Evolutionary conservation across 2,888 invertebrate species (phyloP).

Genomic region (Azorinus chamasolen): DNA sequence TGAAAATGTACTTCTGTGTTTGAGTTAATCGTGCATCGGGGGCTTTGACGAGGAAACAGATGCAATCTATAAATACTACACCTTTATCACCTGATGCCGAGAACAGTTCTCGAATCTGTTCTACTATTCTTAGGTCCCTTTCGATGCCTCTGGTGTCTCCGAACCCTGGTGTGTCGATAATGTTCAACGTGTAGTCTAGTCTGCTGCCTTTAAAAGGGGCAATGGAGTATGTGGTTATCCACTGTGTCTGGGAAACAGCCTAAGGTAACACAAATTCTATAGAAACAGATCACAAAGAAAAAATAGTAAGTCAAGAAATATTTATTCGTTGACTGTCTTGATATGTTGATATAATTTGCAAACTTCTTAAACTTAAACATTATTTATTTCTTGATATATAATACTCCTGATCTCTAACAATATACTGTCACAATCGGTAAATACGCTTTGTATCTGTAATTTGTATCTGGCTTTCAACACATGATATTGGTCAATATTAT

Average conservation of each 20-base stretch:
- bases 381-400: too few relatives aligned
- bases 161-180: constrained; percentile 66
- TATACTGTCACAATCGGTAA: too few relatives aligned
- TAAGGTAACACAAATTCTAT: too few relatives aligned
- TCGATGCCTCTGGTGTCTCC: constrained; percentile 60
- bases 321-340: too few relatives aligned
- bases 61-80: constrained; percentile 44
- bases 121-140: constrained; percentile 51
- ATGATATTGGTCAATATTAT: too few relatives aligned
- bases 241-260: constrained; percentile 60
- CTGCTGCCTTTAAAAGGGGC: constrained; percentile 21
- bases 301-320: too few relatives aligned
- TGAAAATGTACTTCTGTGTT: constrained; percentile 56
- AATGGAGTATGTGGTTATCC: constrained; percentile 59
- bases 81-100: constrained; percentile 37
- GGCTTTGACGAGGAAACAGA: constrained; percentile 59
- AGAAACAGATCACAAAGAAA: too few relatives aligned
- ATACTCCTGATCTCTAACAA: too few relatives aligned
- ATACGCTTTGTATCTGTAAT: too few relatives aligned
- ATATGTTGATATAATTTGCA: too few relatives aligned
- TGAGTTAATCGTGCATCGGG: constrained; percentile 49
- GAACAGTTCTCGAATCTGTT: constrained; percentile 58
- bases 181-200: constrained; percentile 51
- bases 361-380: too few relatives aligned
- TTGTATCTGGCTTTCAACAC: too few relatives aligned